Evolutionary conservation across 2,888 invertebrate genomes (phyloP), one percentile per base, ranked within the genome.

Genomic region (Drosophila subquinaria): DNA sequence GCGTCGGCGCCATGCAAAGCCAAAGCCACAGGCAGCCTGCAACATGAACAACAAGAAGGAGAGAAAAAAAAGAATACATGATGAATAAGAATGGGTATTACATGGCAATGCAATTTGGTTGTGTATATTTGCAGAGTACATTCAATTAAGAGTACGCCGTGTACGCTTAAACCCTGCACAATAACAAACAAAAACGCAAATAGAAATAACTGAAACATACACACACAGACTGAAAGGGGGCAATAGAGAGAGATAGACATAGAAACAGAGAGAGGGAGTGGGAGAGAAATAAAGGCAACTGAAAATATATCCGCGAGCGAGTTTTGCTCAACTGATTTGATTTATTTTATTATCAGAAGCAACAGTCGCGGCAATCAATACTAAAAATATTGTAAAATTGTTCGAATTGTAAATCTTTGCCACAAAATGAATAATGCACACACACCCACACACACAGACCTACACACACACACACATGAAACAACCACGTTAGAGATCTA

Each of bases 351-450:
- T 72, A 77, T 63, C 74, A 45, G 67, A 50, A 77, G 79, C 84
- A 82, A 78, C 69, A 69, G 59, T 65, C 69, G 73, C 73, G 43
- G 51, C 76, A 76, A 73, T 75, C 73, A 80, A 76, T 74, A 71
- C 42, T 13, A 55, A 53, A 79, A 65, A 74, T 48, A 68, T 74
- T 61, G 61, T 51, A 67, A 48, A 65, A 73, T 63, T 59, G 65
- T 36, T 67, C 55, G 70, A 88, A 87, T 87, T 86, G 84, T 87
- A 89, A 84, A 88, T 88, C 89, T 76, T 76, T 61, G 69, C 74
- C 80, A 80, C 67, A 79, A 82, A 81, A 83, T 86, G 76, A 86
- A 88, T 88, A 87, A 83, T 80, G 79, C 78, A 83, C 67, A 69
- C 55, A 57, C 67, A 45, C 77, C 53, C 40, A 50, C 62, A 60